Conservation (phyloP, 2,888 invertebrate genomes). For the Nemotelus nigrinus region DNA sequence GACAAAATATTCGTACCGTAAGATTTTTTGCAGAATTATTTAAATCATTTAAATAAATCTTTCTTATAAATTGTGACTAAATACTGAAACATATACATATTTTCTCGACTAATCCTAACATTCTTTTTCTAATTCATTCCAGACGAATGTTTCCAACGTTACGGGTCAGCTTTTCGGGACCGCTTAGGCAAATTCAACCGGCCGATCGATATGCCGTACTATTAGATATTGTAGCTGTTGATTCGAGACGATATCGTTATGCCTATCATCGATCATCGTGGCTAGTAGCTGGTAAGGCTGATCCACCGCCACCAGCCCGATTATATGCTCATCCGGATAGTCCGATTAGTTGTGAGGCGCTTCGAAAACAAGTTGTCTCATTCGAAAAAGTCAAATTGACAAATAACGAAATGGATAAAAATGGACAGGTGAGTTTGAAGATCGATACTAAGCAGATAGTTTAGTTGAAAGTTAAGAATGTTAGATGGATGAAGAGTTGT, state of each 20-base stretch:
- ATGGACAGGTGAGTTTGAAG: constrained; percentile 82
- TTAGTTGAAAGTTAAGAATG: not conserved
- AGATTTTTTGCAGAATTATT: too few species aligned
- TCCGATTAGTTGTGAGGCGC: constrained; percentile 93
- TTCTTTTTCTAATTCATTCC: constrained; percentile 57
- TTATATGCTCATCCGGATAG: constrained; percentile 97
- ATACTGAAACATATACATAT: too few species aligned
- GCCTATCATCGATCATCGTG: constrained; percentile 98
- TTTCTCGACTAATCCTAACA: too few species aligned
- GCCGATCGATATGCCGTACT: constrained; percentile 91
- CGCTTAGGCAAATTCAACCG: constrained; percentile 70
- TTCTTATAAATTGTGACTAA: too few species aligned
- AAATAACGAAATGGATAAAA: constrained; percentile 97
- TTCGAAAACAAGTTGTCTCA: constrained; percentile 95
- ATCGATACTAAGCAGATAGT: constrained; percentile 31
- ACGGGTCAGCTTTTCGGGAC: constrained; percentile 89
- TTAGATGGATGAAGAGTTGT: not conserved
- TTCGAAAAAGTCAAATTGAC: constrained; percentile 99
- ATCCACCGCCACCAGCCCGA: constrained; percentile 92
- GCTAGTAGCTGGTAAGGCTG: constrained; percentile 98
- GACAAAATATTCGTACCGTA: too few species aligned
- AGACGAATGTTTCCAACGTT: constrained; percentile 99
- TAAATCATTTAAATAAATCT: too few species aligned
- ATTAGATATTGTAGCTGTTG: constrained; percentile 96
- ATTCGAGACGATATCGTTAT: constrained; percentile 95